These are phyloP conservation scores for Agrotis clavis DNA, from an alignment of 2,888 invertebrate species.

Conservation along the genomic window DNA sequence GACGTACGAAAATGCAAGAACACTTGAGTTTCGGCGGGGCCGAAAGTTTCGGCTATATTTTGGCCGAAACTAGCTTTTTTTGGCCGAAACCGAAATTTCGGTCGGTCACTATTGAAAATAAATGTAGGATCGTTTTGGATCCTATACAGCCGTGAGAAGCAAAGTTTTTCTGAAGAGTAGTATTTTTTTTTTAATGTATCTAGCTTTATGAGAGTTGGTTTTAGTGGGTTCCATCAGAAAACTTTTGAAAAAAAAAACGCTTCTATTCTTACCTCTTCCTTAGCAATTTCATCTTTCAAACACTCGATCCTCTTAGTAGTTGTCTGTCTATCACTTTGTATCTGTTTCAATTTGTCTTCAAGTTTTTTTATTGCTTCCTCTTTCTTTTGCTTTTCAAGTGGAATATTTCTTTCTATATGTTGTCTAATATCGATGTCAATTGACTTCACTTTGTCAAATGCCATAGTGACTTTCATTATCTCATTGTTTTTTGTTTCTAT, in stretches of 20 bases:
- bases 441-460: slow-evolving; percentile 89
- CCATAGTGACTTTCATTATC: slow-evolving; percentile 81
- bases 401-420: slow-evolving; percentile 90
- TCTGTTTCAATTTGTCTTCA: slow-evolving; percentile 87
- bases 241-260: not conserved
- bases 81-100: too few species aligned
- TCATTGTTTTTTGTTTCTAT: slow-evolving; percentile 86
- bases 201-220: too few species aligned
- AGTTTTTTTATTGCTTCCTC: slow-evolving; percentile 87
- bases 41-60: too few species aligned
- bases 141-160: too few species aligned
- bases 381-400: slow-evolving; percentile 88
- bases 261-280: slow-evolving; percentile 85
- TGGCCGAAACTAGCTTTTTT: too few species aligned
- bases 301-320: slow-evolving; percentile 89
- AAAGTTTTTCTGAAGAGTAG: too few species aligned
- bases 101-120: too few species aligned
- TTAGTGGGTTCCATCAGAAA: not conserved
- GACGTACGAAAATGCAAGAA: too few species aligned
- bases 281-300: slow-evolving; percentile 91
- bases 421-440: slow-evolving; percentile 90
- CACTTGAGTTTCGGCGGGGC: too few species aligned
- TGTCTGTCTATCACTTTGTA: slow-evolving; percentile 84
- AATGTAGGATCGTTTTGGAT: too few species aligned
- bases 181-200: too few species aligned